Evolutionary conservation across 2,113 vertebrate species (phyloP), one percentile per base, ranked within the genome.

Genomic region (Gadus macrocephalus): DNA sequence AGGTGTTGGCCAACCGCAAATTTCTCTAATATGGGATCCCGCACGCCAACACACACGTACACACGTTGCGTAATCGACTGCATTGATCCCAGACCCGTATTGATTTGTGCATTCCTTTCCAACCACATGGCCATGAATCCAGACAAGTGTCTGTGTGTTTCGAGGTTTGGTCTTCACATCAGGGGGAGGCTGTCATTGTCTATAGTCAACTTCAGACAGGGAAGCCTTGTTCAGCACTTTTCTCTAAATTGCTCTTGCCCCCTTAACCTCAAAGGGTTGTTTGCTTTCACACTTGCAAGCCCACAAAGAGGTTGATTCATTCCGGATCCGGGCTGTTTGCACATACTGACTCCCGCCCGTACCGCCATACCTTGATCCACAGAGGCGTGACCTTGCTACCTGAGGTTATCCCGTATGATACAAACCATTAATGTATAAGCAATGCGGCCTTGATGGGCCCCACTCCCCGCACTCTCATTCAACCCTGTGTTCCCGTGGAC

Each of bases 1-100:
- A 25, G 25, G 25, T 25, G 25, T 25, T 25, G 25, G 25, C 25
- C 25, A 25, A 25, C 25, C 25, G 25, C 25, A 25, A 4, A 35
- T 55, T 8, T 16, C 5, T 55, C 25, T 61, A 72, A 69, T 79
- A 65, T 73, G 70, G 71, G 75, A 80, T 49, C 20, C 53, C 66
- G 70, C n/a, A 74, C 16, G 49, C 28, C 65, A 6, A 31, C 28
- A 27, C 63, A 53, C 19, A 55, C 25, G 22, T 22, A 42, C 31
- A 68, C 55, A 66, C 64, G 56, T 58, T 42, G 22, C 55, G 16
- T 9, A 4, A 14, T 58, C 78, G 22, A 63, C 20, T 61, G 68
- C 62, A 53, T 73, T 49, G 66, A 79, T 76, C 22, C 4, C 53
- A 62, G 67, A 76, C 73, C 53, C 66, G 28, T 72, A 82, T 75